Percentiles rank a stretch among this genome's conserved stretches.
These are phyloP conservation scores for Hirudo medicinalis DNA, from an alignment of 1,140 invertebrate genomes.

Conservation along the genomic window DNA sequence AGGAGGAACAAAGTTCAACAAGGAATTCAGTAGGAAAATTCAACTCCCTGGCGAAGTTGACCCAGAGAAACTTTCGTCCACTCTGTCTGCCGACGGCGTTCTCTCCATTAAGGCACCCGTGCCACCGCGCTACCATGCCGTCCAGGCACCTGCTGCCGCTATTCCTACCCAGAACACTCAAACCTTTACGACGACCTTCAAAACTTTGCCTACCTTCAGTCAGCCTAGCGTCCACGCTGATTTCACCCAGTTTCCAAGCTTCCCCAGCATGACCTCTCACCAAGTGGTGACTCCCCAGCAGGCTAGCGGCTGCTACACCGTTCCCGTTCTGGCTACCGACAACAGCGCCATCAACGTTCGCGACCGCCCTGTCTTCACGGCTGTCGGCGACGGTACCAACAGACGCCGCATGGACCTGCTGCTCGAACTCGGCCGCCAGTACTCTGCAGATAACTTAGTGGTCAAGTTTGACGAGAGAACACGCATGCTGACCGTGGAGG, in stretches of 20 bases:
- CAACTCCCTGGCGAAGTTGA: slow-evolving; percentile 40
- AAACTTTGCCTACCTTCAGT: neutral
- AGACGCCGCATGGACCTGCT: slow-evolving; percentile 15
- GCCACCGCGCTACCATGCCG: slow-evolving; percentile 25
- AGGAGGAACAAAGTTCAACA: slow-evolving; percentile 32
- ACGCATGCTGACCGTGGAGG: slow-evolving; percentile 17
- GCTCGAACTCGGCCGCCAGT: slow-evolving; percentile 17
- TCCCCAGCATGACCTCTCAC: neutral
- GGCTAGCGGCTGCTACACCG: neutral
- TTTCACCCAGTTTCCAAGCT: neutral
- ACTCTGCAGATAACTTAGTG: slow-evolving; percentile 19
- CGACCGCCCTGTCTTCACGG: slow-evolving; percentile 18
- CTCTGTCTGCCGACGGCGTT: slow-evolving; percentile 41
- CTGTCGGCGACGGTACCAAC: neutral
- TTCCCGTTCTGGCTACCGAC: slow-evolving; percentile 6
- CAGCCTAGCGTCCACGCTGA: neutral
- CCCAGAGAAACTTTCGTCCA: slow-evolving; percentile 38
- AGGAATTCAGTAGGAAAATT: slow-evolving; percentile 44
- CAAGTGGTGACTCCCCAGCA: neutral
- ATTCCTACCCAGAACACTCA: neutral
- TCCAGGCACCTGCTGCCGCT: neutral
- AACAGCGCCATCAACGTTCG: neutral
- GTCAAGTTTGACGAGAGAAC: slow-evolving; percentile 20
- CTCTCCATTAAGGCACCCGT: slow-evolving; percentile 41
- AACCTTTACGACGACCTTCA: slow-evolving; percentile 4